Evolutionary conservation across 2,888 invertebrate genomes (phyloP), one percentile per base, ranked within the genome.

Genomic region (Euspilapteryx auroguttella): DNA sequence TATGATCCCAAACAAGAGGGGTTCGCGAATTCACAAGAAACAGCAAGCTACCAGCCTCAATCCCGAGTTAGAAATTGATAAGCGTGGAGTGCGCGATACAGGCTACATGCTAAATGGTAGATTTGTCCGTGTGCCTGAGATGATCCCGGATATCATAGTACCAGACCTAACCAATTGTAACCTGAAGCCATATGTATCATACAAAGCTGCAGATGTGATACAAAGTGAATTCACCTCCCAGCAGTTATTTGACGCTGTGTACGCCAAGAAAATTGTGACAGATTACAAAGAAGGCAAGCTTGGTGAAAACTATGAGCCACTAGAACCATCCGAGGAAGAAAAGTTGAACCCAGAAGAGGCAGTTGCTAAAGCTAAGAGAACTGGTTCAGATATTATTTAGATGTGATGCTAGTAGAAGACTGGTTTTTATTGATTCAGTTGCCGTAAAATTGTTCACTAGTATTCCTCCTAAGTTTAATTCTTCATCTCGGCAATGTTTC

Each of bases 151-250:
- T 51, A 54, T 98, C 10, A 82, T 98, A 31, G 96, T 98, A 2
- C 98, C 98, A 1, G 86, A 95, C 56, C 64, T 99, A 13, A 84
- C 79, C 36, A 83, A 78, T 38, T 98, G 87, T 49, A 69, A 86
- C 64, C 64, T 99, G 12, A 94, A 93, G 57, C 94, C 98, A 0
- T 99, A 99, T 46, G 97, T 98, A 0, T 91, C 95, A 0, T 98
- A 97, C 56, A 83, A 82, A 56, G 79, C 82, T 0, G 79, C 82
- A 3, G 85, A 90, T 32, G 82, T 94, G 1, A 58, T 78, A 8
- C 91, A 94, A 51, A 79, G 84, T 1, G 85, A 89, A 59, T 93
- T 94, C 43, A 94, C 93, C 1, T 78, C 94, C 0, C 55, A 89
- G 49, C 87, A 90, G 61, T 69, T 96, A 25, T 93, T 93, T 48